phyloP scores from a whole-genome alignment of 2,113 vertebrate genomes.

The Glaucidium brasilianum region DNA sequence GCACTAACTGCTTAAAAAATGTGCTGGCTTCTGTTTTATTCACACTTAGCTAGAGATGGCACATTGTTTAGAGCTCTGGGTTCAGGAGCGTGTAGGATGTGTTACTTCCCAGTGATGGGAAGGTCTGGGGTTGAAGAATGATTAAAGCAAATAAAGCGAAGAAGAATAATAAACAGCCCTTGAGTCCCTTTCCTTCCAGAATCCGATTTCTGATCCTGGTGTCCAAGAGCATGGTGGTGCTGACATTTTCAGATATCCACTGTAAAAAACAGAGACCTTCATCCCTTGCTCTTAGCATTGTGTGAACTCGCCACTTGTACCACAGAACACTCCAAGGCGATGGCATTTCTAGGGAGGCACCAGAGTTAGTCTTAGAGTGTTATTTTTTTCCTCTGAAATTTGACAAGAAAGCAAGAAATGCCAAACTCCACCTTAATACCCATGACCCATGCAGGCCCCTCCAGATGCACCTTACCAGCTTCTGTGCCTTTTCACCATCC shows the following conservation, averaged over 20 bases:
- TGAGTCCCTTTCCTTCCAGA: background rate
- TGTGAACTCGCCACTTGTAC: background rate
- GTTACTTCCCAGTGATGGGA: background rate
- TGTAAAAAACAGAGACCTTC: background rate
- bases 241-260: background rate
- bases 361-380: background rate
- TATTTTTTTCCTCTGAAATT: background rate
- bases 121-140: background rate
- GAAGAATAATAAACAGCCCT: background rate
- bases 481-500: background rate
- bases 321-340: background rate
- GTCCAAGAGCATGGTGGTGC: background rate
- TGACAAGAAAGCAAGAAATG: background rate
- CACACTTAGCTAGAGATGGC: rapidly evolving
- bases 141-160: background rate
- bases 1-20: background rate
- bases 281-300: background rate
- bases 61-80: background rate
- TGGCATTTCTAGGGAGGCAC: background rate
- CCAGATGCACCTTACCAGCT: background rate
- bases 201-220: background rate
- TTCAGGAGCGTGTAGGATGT: background rate
- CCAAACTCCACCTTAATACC: background rate
- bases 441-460: background rate
- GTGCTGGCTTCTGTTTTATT: background rate